Evolutionary conservation across 1,140 invertebrate species (phyloP).

Genomic region (Drosophila parabipectinata): DNA sequence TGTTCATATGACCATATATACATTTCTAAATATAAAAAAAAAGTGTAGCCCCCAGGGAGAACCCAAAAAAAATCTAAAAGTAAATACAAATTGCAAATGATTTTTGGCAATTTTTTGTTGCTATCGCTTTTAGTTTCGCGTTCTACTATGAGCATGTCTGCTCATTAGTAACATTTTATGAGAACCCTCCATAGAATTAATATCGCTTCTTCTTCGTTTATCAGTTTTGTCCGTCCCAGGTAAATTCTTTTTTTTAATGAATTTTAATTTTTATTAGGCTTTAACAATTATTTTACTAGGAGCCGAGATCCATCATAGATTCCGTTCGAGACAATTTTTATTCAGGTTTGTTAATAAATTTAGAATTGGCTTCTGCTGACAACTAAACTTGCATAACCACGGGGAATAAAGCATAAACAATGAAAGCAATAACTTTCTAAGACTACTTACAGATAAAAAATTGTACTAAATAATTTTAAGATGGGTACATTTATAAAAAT

Average conservation of each 20-base stretch:
- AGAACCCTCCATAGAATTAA: conserved; percentile 5
- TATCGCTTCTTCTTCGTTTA: not conserved
- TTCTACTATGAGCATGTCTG: conserved; percentile 63
- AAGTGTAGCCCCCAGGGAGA: conserved; percentile 63
- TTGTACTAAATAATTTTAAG: too few relatives aligned
- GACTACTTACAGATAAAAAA: too few relatives aligned
- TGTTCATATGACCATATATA: conserved; percentile 46
- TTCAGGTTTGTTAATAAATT: not conserved
- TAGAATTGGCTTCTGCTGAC: conserved; percentile 14
- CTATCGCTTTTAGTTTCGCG: conserved; percentile 65
- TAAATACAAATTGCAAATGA: conserved; percentile 77
- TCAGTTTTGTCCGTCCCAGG: too few relatives aligned
- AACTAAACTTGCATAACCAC: too few relatives aligned
- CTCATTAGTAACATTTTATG: conserved; percentile 76
- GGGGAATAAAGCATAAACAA: too few relatives aligned
- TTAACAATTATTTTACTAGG: too few relatives aligned
- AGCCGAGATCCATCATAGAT: too few relatives aligned
- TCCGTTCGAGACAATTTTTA: not conserved
- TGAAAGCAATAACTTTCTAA: too few relatives aligned
- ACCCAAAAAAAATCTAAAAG: conserved; percentile 62
- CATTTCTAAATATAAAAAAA: not conserved
- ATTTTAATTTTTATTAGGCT: too few relatives aligned
- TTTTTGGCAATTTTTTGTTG: conserved; percentile 66
- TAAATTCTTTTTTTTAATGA: conserved; percentile 53
- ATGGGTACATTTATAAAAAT: too few relatives aligned